Evolutionary conservation across 2,113 vertebrate species (phyloP).

Genomic region (Oryzias celebensis): DNA sequence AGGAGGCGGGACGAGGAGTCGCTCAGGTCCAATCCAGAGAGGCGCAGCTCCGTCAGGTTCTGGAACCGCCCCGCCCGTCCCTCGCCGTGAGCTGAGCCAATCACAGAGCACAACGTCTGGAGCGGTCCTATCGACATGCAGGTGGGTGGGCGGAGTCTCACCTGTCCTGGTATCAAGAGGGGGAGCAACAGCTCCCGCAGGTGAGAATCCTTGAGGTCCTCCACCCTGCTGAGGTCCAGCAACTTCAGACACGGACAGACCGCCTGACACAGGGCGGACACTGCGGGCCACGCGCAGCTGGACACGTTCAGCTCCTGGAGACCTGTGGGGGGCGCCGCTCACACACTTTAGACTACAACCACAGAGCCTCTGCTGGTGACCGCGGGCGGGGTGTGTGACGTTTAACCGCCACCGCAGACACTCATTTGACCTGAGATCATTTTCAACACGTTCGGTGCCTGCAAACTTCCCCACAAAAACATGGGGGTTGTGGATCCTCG

Average conservation of each 20-base stretch:
- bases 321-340: slow-evolving; percentile 65
- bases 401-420: too few species aligned
- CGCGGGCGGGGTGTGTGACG: too few species aligned
- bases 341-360: too few species aligned
- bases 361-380: too few species aligned
- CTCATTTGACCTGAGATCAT: too few species aligned
- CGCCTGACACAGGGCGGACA: slow-evolving; percentile 87
- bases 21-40: slow-evolving; percentile 85
- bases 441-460: too few species aligned
- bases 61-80: slow-evolving; percentile 84
- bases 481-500: too few species aligned
- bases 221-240: slow-evolving; percentile 87
- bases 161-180: slow-evolving; percentile 84
- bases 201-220: slow-evolving; percentile 90
- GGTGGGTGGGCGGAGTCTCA: slow-evolving; percentile 33
- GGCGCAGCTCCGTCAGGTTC: slow-evolving; percentile 84
- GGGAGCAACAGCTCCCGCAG: slow-evolving; percentile 88
- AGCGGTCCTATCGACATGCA: too few species aligned
- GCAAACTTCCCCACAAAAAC: too few species aligned
- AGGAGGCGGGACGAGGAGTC: slow-evolving; percentile 82
- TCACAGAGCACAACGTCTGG: slow-evolving; percentile 20
- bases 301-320: slow-evolving; percentile 86
- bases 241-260: slow-evolving; percentile 85
- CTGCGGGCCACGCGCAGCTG: slow-evolving; percentile 84
- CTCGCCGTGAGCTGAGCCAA: slow-evolving; percentile 78